A percentile compares a stretch with the other conserved stretches of the same genome.
phyloP scores from a whole-genome alignment of 2,797 vertebrate species.

The Stomatorhinus walkeri region DNA sequence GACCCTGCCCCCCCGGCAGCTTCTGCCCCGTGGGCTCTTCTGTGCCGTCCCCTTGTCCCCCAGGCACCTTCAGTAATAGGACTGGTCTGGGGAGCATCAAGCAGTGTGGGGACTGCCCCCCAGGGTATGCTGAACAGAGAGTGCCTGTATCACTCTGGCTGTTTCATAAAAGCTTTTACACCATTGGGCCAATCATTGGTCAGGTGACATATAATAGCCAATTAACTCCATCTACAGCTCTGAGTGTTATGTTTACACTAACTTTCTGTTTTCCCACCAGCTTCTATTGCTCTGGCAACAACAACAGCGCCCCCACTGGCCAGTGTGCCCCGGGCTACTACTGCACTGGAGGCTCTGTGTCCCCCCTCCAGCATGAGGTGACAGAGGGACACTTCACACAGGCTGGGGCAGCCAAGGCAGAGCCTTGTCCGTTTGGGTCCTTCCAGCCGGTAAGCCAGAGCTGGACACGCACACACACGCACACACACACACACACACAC shows the following conservation, averaged over 20 bases:
- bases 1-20: constrained; percentile 62
- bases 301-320: constrained; percentile 64
- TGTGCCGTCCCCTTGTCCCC: constrained; percentile 66
- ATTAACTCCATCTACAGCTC: background rate
- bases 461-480: background rate
- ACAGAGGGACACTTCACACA: constrained; percentile 64
- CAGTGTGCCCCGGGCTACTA: constrained; percentile 72
- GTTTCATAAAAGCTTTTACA: background rate
- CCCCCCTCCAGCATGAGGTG: constrained; percentile 63
- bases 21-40: constrained; percentile 62
- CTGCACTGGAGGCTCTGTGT: constrained; percentile 66
- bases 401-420: constrained; percentile 60
- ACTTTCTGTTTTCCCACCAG: constrained; percentile 39
- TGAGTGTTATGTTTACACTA: background rate
- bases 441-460: constrained; percentile 69
- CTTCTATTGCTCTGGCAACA: constrained; percentile 66
- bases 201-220: background rate
- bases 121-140: constrained; percentile 58
- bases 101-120: constrained; percentile 71
- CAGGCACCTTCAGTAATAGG: constrained; percentile 72
- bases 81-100: constrained; percentile 55
- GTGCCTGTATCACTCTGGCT: background rate
- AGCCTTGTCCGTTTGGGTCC: constrained; percentile 67
- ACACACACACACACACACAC: background rate
- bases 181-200: background rate